Percentiles rank a stretch among this genome's conserved stretches.
Evolutionary conservation across 2,113 vertebrate species (phyloP).

Genomic region (Ictalurus furcatus): DNA sequence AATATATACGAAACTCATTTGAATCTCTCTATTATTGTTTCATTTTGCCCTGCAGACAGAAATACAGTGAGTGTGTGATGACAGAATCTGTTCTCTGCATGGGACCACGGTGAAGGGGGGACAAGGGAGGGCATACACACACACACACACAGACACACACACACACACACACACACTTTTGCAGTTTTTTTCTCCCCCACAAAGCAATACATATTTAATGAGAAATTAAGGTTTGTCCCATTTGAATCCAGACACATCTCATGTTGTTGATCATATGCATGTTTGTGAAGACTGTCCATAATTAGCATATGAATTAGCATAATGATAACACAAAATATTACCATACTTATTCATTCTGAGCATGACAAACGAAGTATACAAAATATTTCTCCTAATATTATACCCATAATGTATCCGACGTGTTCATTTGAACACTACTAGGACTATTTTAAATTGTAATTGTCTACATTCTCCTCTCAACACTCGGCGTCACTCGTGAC

Average conservation of each 20-base stretch:
- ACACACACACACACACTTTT: slow-evolving; percentile 34
- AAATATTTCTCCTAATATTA: neutral
- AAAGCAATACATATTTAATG: slow-evolving; percentile 37
- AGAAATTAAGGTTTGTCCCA: slow-evolving; percentile 22
- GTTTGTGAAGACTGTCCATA: neutral
- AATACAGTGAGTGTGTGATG: slow-evolving; percentile 65
- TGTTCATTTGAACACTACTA: neutral
- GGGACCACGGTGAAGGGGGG: slow-evolving; percentile 45
- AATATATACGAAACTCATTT: slow-evolving; percentile 61
- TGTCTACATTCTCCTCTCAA: neutral
- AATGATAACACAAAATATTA: neutral
- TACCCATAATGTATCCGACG: neutral
- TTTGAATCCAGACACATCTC: slow-evolving; percentile 20
- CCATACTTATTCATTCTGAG: neutral
- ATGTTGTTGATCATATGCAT: slow-evolving; percentile 13
- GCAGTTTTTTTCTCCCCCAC: slow-evolving; percentile 1
- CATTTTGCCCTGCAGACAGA: slow-evolving; percentile 66
- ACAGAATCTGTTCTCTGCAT: slow-evolving; percentile 68
- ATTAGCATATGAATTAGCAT: slow-evolving; percentile 32
- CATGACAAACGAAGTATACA: neutral
- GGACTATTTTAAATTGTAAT: neutral
- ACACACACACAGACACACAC: slow-evolving; percentile 36
- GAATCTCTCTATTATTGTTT: slow-evolving; percentile 64
- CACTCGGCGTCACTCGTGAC: neutral
- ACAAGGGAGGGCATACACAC: slow-evolving; percentile 28